Evolutionary conservation across 2,113 vertebrate genomes (phyloP).

Genomic region (Gymnorhina tibicen): DNA sequence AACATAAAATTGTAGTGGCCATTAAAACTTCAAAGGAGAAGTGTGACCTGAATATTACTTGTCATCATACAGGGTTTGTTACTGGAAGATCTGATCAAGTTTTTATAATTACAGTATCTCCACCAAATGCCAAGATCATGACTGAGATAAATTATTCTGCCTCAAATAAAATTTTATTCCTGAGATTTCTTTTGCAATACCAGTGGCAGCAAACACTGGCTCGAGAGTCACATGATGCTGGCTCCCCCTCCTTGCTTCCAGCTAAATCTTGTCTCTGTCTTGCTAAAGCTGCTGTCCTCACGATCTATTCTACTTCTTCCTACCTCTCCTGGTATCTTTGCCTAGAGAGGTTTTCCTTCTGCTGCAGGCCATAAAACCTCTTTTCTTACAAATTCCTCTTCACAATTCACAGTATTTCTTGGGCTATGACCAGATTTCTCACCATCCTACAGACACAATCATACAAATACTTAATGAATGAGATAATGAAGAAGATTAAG

Average conservation of each 20-base stretch:
- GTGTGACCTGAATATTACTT: conserved; percentile 57
- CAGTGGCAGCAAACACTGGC: not conserved
- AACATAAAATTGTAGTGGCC: conserved; percentile 62
- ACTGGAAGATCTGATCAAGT: conserved; percentile 25
- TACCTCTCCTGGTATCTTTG: not conserved
- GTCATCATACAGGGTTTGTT: not conserved
- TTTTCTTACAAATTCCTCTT: not conserved
- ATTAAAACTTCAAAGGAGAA: conserved; percentile 67
- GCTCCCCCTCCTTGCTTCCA: not conserved
- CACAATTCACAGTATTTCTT: not conserved
- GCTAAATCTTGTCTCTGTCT: not conserved
- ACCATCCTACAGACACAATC: not conserved
- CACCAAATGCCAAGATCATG: not conserved
- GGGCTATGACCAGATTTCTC: not conserved
- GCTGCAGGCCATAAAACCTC: not conserved
- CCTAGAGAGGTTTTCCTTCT: not conserved
- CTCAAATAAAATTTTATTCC: not conserved
- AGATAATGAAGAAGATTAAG: not conserved
- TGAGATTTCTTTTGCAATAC: not conserved
- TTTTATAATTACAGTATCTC: conserved; percentile 10
- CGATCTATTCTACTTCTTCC: not conserved
- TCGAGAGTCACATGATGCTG: not conserved
- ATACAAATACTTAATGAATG: not conserved
- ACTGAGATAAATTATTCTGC: not conserved
- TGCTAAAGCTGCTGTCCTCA: not conserved